These are phyloP conservation scores for Neolamprologus tretocephalus DNA, from an alignment of 2,113 vertebrate species.

Conservation along the genomic window DNA sequence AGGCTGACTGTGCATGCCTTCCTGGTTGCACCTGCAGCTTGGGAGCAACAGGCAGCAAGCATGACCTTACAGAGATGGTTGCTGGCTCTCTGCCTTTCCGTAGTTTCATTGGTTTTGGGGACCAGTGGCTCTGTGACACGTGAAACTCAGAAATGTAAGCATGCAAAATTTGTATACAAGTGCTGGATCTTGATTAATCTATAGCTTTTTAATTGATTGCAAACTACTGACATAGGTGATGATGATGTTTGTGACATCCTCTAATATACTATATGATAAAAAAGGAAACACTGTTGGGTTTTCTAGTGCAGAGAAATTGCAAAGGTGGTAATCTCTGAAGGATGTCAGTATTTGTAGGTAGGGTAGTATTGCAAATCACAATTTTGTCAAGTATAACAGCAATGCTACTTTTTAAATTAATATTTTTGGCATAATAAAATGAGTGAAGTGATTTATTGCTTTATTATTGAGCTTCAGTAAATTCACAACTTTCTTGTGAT, in stretches of 20 bases:
- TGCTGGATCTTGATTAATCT: background rate
- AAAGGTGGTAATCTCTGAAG: background rate
- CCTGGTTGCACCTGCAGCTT: background rate
- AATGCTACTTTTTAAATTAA: background rate
- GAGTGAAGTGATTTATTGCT: background rate
- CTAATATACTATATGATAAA: background rate
- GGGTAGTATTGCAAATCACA: background rate
- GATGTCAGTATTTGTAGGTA: background rate
- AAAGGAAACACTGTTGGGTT: background rate
- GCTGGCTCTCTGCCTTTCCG: background rate
- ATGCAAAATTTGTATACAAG: background rate
- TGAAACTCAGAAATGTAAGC: slow-evolving; percentile 42
- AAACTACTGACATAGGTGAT: background rate
- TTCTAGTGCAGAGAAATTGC: background rate
- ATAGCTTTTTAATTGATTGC: background rate
- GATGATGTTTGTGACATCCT: background rate
- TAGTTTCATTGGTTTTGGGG: slow-evolving; percentile 32
- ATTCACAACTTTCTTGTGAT: background rate
- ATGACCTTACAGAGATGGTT: slow-evolving; percentile 11
- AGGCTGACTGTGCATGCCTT: background rate
- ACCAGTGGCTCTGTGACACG: background rate
- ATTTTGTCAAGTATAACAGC: background rate
- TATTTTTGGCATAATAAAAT: background rate
- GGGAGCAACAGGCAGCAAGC: background rate
- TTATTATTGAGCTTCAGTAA: background rate